Base-by-base conservation (phyloP, 2,888 invertebrate genomes). In the Geotrupes spiniger region DNA sequence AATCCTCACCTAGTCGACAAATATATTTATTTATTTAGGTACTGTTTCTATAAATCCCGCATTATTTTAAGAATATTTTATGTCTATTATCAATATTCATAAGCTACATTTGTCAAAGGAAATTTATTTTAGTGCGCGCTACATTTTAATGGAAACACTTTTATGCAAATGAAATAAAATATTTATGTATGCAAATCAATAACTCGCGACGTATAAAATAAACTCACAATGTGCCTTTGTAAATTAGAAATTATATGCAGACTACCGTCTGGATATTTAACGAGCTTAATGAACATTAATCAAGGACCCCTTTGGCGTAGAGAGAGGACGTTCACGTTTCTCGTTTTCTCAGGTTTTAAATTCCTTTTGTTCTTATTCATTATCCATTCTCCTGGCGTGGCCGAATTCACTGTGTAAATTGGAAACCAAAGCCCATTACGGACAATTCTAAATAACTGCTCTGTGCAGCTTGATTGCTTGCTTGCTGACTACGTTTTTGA, bases 361-460 rank as follows among this genome's bases (percentile, higher is more conserved):
- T 61, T 62, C 49, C 61, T 58, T 62, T 60, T 59, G 60, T 63
- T 57, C 54, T 37, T 44, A 50, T 53, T 61, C 61, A 63, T 63
- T 63, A 61, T 57, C 62, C 56, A 59, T 62, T 58, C 62, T 56
- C 55, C 57, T 36, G 56, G 52, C 61, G 61, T 61, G 54, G 55
- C 54, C 57, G 45, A 53, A 49, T 53, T 47, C 50, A 40, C 49
- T 50, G 58, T 56, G 61, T 54, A 61, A 60, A 62, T 60, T 62
- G 58, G 58, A 58, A 62, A 61, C 59, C 60, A 58, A 59, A 59
- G 59, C 47, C 58, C 57, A 53, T 52, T 59, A 56, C 53, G 52
- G 45, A 49, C 57, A 55, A 58, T 63, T 55, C 14, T 33, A 33
- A 33, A 33, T 33, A 33, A 33, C 33, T 33, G 8, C n/a, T 8